Percentiles rank a stretch among this genome's conserved stretches.
Evolutionary conservation across 2,113 vertebrate genomes (phyloP).

Genomic region (Bubo scandiacus): DNA sequence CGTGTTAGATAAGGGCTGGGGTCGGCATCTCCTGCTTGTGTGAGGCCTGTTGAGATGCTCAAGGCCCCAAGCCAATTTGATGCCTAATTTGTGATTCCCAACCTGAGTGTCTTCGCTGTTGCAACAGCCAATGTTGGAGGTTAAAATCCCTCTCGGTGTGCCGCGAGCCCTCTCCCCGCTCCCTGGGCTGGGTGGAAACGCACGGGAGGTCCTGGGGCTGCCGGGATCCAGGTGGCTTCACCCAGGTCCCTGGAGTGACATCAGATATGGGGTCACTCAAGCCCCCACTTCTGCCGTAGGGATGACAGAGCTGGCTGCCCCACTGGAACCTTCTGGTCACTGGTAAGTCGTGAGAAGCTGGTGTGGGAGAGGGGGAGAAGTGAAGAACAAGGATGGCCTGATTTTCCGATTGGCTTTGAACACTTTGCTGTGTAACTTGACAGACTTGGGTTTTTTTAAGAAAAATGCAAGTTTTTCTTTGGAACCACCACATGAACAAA

Average conservation of each 20-base stretch:
- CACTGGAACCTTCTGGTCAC: background rate
- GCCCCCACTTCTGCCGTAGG: background rate
- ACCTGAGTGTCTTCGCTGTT: background rate
- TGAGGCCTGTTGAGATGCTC: background rate
- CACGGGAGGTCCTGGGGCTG: background rate
- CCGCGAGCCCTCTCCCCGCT: rapidly evolving
- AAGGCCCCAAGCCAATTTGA: background rate
- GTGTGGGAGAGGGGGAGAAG: background rate
- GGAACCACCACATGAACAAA: rapidly evolving
- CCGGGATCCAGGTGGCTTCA: too few relatives aligned
- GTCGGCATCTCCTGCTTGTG: background rate
- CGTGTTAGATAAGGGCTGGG: background rate
- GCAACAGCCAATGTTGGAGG: background rate
- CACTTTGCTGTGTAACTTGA: background rate
- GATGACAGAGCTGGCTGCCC: background rate
- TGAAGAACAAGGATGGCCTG: background rate
- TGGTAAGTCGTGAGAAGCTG: background rate
- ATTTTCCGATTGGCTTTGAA: rapidly evolving
- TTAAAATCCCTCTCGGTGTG: background rate
- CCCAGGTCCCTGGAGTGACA: background rate
- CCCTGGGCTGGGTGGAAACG: background rate
- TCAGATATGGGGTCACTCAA: rapidly evolving
- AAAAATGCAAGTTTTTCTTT: background rate
- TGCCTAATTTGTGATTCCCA: background rate
- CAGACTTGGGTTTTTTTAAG: background rate